Conservation (phyloP, 2,797 vertebrate species). For the Pseudotriccus pelzelni region DNA sequence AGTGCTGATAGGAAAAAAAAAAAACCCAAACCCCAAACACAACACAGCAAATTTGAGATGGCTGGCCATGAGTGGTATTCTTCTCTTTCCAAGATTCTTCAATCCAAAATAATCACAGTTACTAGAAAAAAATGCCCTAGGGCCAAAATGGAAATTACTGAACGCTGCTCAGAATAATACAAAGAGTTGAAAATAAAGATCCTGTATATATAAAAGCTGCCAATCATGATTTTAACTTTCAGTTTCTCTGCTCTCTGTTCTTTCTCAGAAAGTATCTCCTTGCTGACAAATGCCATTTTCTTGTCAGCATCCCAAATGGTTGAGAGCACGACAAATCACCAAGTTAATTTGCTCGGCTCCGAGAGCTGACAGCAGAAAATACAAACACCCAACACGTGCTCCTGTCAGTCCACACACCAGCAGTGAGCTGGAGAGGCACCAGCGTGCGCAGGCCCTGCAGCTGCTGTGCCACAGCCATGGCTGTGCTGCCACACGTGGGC, state of each 20-base stretch:
- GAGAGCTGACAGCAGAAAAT: not conserved
- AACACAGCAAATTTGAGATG: not conserved
- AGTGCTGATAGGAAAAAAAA: not conserved
- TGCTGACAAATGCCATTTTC: not conserved
- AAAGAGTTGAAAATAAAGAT: not conserved
- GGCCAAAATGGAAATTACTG: not conserved
- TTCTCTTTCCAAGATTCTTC: not conserved
- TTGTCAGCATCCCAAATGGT: not conserved
- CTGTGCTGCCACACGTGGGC: not conserved
- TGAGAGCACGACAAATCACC: not conserved
- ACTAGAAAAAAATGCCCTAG: not conserved
- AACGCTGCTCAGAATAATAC: not conserved
- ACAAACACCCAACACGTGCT: not conserved
- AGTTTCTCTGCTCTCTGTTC: not conserved
- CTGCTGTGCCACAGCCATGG: not conserved
- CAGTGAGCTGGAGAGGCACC: not conserved
- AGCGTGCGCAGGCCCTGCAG: not conserved
- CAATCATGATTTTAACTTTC: not conserved
- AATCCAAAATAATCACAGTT: not conserved
- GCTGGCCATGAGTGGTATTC: not conserved
- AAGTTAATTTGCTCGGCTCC: not conserved
- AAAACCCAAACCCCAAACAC: too few relatives aligned
- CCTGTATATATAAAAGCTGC: not conserved
- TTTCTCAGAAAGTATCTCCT: not conserved
- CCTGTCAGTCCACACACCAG: not conserved